Evolutionary conservation across 2,888 invertebrate genomes (phyloP).

Genomic region (Sarcophaga caerulescens): DNA sequence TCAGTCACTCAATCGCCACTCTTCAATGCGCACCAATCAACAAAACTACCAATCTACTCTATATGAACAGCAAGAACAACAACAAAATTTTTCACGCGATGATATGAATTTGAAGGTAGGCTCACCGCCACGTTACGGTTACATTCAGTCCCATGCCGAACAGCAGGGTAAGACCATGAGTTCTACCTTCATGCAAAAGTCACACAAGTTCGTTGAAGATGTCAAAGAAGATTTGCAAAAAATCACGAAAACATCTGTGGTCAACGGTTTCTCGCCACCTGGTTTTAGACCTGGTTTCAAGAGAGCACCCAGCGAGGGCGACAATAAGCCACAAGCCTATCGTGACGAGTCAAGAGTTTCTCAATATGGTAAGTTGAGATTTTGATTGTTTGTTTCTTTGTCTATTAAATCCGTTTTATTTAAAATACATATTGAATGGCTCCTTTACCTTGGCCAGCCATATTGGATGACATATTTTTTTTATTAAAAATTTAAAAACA

Average conservation of each 20-base stretch:
- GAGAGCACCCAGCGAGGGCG: constrained; percentile 81
- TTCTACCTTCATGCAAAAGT: constrained; percentile 85
- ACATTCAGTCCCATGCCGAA: constrained; percentile 80
- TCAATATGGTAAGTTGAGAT: constrained; percentile 85
- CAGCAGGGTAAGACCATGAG: constrained; percentile 86
- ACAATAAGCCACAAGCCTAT: constrained; percentile 84
- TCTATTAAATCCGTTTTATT: not conserved
- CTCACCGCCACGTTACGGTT: constrained; percentile 84
- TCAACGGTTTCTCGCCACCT: constrained; percentile 68
- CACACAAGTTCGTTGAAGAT: constrained; percentile 86
- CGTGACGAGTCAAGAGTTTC: constrained; percentile 87
- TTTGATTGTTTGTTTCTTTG: not conserved
- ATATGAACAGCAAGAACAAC: constrained; percentile 68
- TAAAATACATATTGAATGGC: not conserved
- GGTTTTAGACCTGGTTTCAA: constrained; percentile 79
- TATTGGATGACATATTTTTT: not conserved
- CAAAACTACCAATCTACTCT: constrained; percentile 65
- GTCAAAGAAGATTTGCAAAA: constrained; percentile 84
- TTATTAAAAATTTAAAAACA: not conserved
- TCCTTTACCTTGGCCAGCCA: not conserved
- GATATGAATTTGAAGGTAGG: constrained; percentile 82
- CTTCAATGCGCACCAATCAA: constrained; percentile 72
- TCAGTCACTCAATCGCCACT: constrained; percentile 78
- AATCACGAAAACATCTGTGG: constrained; percentile 58
- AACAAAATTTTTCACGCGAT: constrained; percentile 73